phyloP scores from a whole-genome alignment of 2,797 vertebrate genomes.

The Botia kubotai region DNA sequence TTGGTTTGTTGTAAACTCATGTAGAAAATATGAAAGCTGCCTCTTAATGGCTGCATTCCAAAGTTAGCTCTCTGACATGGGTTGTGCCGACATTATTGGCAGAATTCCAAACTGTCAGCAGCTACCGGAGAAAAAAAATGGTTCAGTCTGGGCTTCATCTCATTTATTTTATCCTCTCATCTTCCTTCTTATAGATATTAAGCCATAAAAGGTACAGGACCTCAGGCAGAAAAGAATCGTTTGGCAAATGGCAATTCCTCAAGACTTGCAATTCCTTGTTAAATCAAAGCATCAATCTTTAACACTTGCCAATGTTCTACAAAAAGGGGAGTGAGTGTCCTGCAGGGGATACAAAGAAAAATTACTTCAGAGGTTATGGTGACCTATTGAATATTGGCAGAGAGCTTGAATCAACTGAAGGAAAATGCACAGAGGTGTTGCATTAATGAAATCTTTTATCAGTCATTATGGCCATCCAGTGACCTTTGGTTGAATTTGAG shows the following conservation, averaged over 20 bases:
- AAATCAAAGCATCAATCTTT: constrained; percentile 44
- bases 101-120: constrained; percentile 45
- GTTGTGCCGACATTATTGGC: constrained; percentile 29
- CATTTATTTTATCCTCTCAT: constrained; percentile 21
- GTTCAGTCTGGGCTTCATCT: constrained; percentile 30
- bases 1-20: neutral
- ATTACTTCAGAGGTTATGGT: constrained; percentile 43
- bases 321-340: constrained; percentile 31
- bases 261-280: constrained; percentile 41
- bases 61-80: constrained; percentile 30
- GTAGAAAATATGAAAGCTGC: neutral
- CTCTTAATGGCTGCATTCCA: constrained; percentile 21
- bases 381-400: constrained; percentile 50
- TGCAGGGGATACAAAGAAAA: constrained; percentile 42
- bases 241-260: constrained; percentile 40
- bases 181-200: constrained; percentile 19
- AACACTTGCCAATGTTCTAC: constrained; percentile 27
- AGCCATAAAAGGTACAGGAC: constrained; percentile 21
- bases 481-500: constrained; percentile 14
- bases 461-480: constrained; percentile 31
- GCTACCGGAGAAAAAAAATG: constrained; percentile 30
- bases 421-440: constrained; percentile 11
- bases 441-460: constrained; percentile 43
- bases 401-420: constrained; percentile 28
- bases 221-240: constrained; percentile 20